Evolutionary conservation across 2,888 invertebrate species (phyloP).

Genomic region (Agriotes lineatus): DNA sequence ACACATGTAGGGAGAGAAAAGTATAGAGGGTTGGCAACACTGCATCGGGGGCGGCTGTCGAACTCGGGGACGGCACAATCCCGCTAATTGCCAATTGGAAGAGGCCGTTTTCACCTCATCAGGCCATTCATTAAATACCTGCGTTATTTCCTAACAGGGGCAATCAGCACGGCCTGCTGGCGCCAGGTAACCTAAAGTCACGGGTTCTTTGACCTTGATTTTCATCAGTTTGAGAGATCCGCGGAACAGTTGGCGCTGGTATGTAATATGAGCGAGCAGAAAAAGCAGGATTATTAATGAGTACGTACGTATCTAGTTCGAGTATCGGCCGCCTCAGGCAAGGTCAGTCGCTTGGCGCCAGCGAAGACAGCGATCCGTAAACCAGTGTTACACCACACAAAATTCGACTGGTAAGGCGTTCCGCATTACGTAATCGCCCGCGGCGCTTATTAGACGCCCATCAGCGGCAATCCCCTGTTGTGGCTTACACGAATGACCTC

Average conservation of each 20-base stretch:
- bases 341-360: slow-evolving; percentile 48
- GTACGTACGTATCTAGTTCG: slow-evolving; percentile 45
- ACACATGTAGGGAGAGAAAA: too few relatives aligned
- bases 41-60: not conserved
- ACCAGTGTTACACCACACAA: slow-evolving; percentile 44
- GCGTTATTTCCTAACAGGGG: slow-evolving; percentile 29
- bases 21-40: too few relatives aligned
- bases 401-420: slow-evolving; percentile 8
- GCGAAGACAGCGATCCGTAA: slow-evolving; percentile 38
- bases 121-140: slow-evolving; percentile 29
- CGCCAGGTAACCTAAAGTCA: slow-evolving; percentile 44
- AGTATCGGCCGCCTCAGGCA: slow-evolving; percentile 46
- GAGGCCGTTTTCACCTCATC: slow-evolving; percentile 4
- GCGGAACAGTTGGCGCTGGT: slow-evolving; percentile 32
- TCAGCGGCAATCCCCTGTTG: not conserved
- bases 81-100: slow-evolving; percentile 17
- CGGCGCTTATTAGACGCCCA: not conserved
- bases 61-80: slow-evolving; percentile 9
- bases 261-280: slow-evolving; percentile 24
- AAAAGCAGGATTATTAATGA: slow-evolving; percentile 43
- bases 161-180: slow-evolving; percentile 37
- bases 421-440: slow-evolving; percentile 24
- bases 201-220: slow-evolving; percentile 46
- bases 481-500: not conserved
- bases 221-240: slow-evolving; percentile 38